phyloP scores from a whole-genome alignment of 2,888 invertebrate species.

The Himalopsyche anomala region DNA sequence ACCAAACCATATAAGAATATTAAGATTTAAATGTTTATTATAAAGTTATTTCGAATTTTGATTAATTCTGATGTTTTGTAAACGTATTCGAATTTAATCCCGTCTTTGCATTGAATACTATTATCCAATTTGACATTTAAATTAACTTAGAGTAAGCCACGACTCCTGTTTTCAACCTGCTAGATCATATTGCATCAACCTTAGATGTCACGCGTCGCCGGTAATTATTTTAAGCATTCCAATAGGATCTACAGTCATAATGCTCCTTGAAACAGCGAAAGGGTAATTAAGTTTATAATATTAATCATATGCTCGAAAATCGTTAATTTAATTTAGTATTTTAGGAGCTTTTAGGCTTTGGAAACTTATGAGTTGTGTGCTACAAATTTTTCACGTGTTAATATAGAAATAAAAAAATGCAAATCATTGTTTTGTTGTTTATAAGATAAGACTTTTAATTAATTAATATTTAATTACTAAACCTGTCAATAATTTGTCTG shows the following conservation, averaged over 20 bases:
- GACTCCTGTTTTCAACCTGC: background rate
- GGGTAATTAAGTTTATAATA: background rate
- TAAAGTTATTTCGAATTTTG: too few relatives aligned
- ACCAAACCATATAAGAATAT: too few relatives aligned
- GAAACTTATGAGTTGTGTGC: background rate
- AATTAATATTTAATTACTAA: too few relatives aligned
- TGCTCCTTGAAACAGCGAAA: background rate
- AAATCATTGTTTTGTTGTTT: too few relatives aligned
- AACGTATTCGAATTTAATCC: too few relatives aligned
- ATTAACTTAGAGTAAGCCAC: background rate
- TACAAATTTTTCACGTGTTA: background rate
- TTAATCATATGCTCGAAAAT: background rate
- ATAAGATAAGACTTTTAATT: too few relatives aligned
- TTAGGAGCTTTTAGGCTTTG: background rate
- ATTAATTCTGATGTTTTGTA: too few relatives aligned
- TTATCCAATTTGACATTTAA: background rate
- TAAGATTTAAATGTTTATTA: too few relatives aligned
- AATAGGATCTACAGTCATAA: background rate
- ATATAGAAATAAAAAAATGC: too few relatives aligned
- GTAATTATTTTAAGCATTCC: conserved; percentile 23
- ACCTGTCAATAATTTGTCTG: too few relatives aligned
- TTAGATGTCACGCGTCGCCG: background rate
- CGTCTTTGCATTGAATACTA: too few relatives aligned
- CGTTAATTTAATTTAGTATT: background rate
- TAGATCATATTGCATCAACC: conserved; percentile 14